A percentile compares a stretch with the other conserved stretches of the same genome.
phyloP scores from a whole-genome alignment of 2,113 vertebrate species.

The Phyllostomus hastatus region DNA sequence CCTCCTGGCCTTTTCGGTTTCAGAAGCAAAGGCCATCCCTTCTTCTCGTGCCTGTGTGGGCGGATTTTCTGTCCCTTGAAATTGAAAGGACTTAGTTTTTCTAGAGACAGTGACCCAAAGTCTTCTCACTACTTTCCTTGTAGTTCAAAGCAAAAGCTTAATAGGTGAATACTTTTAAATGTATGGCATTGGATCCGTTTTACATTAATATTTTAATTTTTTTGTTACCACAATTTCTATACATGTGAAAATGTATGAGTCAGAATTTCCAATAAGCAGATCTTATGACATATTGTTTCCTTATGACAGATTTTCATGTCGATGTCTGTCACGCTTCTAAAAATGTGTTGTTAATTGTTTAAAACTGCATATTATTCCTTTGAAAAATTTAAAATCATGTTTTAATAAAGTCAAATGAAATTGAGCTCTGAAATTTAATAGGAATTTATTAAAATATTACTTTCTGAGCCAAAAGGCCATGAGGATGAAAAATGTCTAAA shows the following conservation, averaged over 20 bases:
- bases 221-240: constrained; percentile 58
- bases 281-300: constrained; percentile 11
- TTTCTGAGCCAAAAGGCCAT: constrained; percentile 23
- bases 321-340: not conserved
- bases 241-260: constrained; percentile 54
- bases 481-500: constrained; percentile 42
- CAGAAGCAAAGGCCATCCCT: not conserved
- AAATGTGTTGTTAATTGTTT: not conserved
- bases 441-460: constrained; percentile 26
- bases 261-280: constrained; percentile 47
- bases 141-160: constrained; percentile 30
- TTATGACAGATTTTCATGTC: not conserved
- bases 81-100: not conserved
- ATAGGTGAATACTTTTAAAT: constrained; percentile 57
- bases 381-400: constrained; percentile 20
- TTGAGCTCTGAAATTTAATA: constrained; percentile 7
- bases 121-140: constrained; percentile 36
- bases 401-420: constrained; percentile 40
- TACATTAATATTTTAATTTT: constrained; percentile 48
- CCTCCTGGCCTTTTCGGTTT: not conserved
- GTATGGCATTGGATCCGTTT: constrained; percentile 61
- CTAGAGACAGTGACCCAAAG: not conserved
- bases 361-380: not conserved
- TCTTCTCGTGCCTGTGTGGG: not conserved
- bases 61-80: not conserved